Evolutionary conservation across 2,888 invertebrate species (phyloP).

Genomic region (Spilosoma lubricipeda): DNA sequence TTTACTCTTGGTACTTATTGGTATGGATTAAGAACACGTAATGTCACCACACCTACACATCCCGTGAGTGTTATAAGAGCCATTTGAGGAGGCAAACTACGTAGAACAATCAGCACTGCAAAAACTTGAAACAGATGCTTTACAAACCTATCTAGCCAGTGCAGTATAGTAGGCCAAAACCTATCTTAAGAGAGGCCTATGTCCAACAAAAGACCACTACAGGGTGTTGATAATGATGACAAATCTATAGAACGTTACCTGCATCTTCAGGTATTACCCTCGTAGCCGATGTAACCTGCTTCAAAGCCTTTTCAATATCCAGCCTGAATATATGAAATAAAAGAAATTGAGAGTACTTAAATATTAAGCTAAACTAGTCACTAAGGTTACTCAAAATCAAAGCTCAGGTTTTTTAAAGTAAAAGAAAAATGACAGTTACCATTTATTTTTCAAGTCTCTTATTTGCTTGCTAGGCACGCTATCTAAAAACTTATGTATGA

Average conservation of each 20-base stretch:
- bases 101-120: no score
- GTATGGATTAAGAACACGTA: not conserved
- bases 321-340: conserved; percentile 64
- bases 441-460: conserved; percentile 87
- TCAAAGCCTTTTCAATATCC: conserved; percentile 87
- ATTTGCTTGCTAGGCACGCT: conserved; percentile 87
- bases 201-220: no score
- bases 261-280: conserved; percentile 85
- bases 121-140: no score
- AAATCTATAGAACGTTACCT: conserved; percentile 68
- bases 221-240: not conserved
- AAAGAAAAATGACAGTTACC: conserved; percentile 65
- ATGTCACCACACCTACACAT: no score
- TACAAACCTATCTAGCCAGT: no score
- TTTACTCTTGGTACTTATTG: not conserved
- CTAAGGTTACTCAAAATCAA: not conserved
- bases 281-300: conserved; percentile 87
- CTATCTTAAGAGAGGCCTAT: no score
- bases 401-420: not conserved
- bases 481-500: conserved; percentile 91
- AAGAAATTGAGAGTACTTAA: not conserved
- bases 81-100: no score
- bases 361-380: not conserved
- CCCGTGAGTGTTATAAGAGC: no score
- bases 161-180: no score